phyloP scores from a whole-genome alignment of 2,797 vertebrate genomes.

The Phrynocephalus vlangalii region DNA sequence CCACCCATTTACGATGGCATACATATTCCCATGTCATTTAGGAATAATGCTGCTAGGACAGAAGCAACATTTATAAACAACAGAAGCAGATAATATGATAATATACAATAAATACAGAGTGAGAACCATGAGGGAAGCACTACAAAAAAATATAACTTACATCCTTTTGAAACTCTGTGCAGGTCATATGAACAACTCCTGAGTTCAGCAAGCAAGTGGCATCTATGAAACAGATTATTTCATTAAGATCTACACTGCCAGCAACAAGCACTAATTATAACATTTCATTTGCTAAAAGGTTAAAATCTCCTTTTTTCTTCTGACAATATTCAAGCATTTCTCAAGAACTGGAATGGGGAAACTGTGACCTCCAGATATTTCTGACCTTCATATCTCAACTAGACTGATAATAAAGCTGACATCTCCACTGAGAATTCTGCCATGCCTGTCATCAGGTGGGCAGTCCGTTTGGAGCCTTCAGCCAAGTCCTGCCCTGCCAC shows the following conservation, averaged over 20 bases:
- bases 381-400: background rate
- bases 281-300: background rate
- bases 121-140: background rate
- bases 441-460: background rate
- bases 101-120: background rate
- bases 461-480: background rate
- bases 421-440: background rate
- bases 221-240: slow-evolving; percentile 78
- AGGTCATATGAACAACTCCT: slow-evolving; percentile 91
- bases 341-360: background rate
- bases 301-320: background rate
- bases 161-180: slow-evolving; percentile 95
- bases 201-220: slow-evolving; percentile 90
- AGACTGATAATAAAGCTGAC: background rate
- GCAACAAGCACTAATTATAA: background rate
- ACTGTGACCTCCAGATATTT: background rate
- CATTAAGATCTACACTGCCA: background rate
- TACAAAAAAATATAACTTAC: slow-evolving; percentile 70
- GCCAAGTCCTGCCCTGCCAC: no score
- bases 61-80: background rate
- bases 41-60: background rate
- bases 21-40: background rate
- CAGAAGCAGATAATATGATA: background rate
- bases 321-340: background rate
- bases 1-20: no score